Base-by-base conservation (phyloP, 2,888 invertebrate species). In the Fissipunctia ypsillon region DNA sequence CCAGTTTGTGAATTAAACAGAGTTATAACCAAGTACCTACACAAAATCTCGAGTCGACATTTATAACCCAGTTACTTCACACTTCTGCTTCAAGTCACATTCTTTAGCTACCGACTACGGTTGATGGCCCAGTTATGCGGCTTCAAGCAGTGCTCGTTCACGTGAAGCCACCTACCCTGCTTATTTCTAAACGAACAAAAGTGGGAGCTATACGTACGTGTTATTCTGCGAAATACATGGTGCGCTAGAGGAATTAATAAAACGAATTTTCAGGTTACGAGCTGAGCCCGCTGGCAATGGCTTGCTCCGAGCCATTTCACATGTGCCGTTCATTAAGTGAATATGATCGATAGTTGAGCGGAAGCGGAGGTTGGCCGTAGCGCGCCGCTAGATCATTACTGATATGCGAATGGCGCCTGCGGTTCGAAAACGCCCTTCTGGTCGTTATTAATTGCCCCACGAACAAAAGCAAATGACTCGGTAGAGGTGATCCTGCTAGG, bases 391-490 rank as follows among this genome's bases (percentile, higher is more conserved):
- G 95, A 95, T 95, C 94, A 94, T 94, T 94, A 94, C 94, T 92
- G 95, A 95, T 95, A 95, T 93, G 92, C 93, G 92, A 92, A 93
- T 93, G 93, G 93, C 91, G 94, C 92, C 89, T 91, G 95, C 90
- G 95, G 94, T 92, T 93, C 89, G 91, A 92, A 93, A 93, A 94
- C 94, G 94, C 95, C 95, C 94, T 93, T 91, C 94, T 94, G 95
- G 88, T 91, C 90, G 94, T 95, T 96, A 96, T 96, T 96, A 96
- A 96, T 96, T 96, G 95, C 95, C 91, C 82, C 90, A 91, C 92
- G 96, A 95, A 96, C 96, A 96, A 96, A 96, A 95, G 96, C 96
- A 96, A 96, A 96, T 96, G 96, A 95, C 95, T 95, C 91, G 93
- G 93, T 94, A 91, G 94, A 95, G 96, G 96, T 96, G 96, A 96